A percentile compares a stretch with the other conserved stretches of the same genome.
phyloP scores from a whole-genome alignment of 2,113 vertebrate genomes.

The Esox niger region DNA sequence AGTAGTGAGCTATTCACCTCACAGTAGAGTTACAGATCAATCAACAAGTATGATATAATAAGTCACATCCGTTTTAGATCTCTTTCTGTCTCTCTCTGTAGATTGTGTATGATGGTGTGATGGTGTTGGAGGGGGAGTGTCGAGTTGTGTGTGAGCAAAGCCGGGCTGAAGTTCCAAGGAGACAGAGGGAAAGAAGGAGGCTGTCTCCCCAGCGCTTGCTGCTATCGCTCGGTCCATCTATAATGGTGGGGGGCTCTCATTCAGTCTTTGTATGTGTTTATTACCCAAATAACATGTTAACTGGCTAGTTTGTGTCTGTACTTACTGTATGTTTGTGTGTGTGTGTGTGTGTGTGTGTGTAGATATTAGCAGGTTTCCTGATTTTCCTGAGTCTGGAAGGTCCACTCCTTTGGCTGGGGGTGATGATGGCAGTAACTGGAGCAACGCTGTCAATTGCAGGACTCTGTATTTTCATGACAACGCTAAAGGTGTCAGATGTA shows the following conservation, averaged over 20 bases:
- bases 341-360: not conserved
- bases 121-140: not conserved
- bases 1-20: too few relatives aligned
- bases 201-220: constrained; percentile 47
- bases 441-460: constrained; percentile 31
- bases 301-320: too few relatives aligned
- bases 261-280: constrained; percentile 21
- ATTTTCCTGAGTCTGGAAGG: constrained; percentile 16
- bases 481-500: constrained; percentile 58
- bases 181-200: constrained; percentile 40
- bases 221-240: constrained; percentile 52
- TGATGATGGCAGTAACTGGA: constrained; percentile 44
- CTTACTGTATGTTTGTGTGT: too few relatives aligned
- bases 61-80: too few relatives aligned
- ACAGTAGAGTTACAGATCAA: too few relatives aligned
- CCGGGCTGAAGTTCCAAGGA: not conserved
- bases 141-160: not conserved
- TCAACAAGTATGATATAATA: too few relatives aligned
- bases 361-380: constrained; percentile 24
- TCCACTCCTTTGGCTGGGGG: constrained; percentile 40
- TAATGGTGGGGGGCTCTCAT: constrained; percentile 50
- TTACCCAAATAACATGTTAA: too few relatives aligned
- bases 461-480: constrained; percentile 68
- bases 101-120: not conserved
- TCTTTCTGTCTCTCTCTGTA: not conserved